Percentiles rank a stretch among this genome's conserved stretches.
Conservation (phyloP, 2,888 invertebrate genomes). For the Agonopterix arenella region DNA sequence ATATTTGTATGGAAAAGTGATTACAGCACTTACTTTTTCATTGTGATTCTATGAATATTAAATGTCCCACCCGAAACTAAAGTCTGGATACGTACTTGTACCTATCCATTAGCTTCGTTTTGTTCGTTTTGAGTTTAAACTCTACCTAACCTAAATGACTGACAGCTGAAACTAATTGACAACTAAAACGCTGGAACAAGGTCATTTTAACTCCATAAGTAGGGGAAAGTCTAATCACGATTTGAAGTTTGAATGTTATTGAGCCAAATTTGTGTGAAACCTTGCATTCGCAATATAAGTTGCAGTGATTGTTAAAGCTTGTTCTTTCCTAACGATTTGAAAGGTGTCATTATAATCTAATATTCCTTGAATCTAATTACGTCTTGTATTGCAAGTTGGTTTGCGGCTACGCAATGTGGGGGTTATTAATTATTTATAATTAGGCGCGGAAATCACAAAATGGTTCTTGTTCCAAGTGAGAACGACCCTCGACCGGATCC, state of each 20-base stretch:
- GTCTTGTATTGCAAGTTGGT: conserved; percentile 25
- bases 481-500: conserved; percentile 63
- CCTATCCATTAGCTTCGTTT: no score
- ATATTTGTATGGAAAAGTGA: no score
- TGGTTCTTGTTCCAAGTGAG: conserved; percentile 57
- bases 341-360: conserved; percentile 16
- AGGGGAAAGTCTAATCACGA: conserved; percentile 5
- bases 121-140: no score
- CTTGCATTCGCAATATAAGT: conserved; percentile 1
- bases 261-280: conserved; percentile 3
- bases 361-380: conserved; percentile 38
- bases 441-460: conserved; percentile 56
- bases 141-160: no score
- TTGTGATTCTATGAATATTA: no score
- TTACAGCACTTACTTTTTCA: no score
- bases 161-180: not conserved
- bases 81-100: no score
- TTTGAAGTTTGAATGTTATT: conserved; percentile 1
- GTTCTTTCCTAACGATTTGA: conserved; percentile 3
- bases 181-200: not conserved
- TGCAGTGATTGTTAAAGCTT: no score
- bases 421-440: conserved; percentile 40
- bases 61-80: no score
- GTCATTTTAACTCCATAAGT: not conserved
- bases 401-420: conserved; percentile 33